phyloP scores from a whole-genome alignment of 2,113 vertebrate species.

The Cyanocitta stelleri region DNA sequence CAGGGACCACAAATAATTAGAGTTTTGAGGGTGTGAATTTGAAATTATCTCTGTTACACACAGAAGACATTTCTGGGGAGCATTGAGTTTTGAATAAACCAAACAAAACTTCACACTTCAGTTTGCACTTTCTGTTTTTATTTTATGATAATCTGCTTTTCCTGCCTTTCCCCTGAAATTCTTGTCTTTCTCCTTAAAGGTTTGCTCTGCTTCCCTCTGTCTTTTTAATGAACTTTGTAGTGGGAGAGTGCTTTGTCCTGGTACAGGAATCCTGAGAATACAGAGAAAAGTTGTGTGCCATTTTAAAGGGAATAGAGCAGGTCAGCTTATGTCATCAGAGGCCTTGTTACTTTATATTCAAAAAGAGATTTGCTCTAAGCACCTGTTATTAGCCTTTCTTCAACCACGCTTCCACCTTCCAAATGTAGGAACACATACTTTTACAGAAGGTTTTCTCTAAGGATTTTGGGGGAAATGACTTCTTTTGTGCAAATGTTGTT shows the following conservation, averaged over 20 bases:
- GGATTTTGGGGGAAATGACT: background rate
- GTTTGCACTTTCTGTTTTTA: background rate
- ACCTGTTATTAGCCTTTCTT: background rate
- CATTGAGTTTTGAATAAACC: background rate
- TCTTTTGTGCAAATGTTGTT: background rate
- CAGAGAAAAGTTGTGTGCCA: background rate
- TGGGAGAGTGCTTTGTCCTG: background rate
- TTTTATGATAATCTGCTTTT: background rate
- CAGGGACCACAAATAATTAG: background rate
- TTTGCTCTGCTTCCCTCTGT: background rate
- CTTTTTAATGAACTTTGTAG: background rate
- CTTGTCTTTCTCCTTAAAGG: background rate
- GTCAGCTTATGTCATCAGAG: background rate
- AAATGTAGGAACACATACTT: background rate
- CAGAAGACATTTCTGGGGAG: background rate
- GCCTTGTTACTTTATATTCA: background rate
- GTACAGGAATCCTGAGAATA: background rate
- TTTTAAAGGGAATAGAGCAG: background rate
- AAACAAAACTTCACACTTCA: background rate
- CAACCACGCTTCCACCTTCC: background rate
- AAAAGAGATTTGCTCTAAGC: background rate
- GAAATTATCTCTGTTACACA: background rate
- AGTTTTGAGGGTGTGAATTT: background rate
- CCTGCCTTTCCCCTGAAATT: background rate
- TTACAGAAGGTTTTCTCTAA: background rate